phyloP scores from a whole-genome alignment of 2,888 invertebrate genomes.

The Hirtodrosophila alboralis region DNA sequence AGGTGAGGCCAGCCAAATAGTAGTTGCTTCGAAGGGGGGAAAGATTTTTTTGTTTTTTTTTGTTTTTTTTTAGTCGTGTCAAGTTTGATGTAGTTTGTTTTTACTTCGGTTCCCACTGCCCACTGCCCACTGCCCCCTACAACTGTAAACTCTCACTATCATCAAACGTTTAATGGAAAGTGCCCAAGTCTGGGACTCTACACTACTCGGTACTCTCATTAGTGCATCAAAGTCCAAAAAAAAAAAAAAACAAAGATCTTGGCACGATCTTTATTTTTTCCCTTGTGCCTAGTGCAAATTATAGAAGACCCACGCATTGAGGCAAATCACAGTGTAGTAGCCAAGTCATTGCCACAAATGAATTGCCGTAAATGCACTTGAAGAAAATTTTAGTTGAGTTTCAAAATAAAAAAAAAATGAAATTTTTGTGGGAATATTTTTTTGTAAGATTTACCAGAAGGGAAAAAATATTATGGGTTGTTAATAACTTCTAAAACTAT shows the following conservation, averaged over 20 bases:
- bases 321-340: constrained; percentile 25
- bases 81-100: constrained; percentile 74
- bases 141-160: constrained; percentile 38
- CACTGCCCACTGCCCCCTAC: constrained; percentile 1
- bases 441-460: too few species aligned
- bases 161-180: constrained; percentile 63
- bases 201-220: constrained; percentile 56
- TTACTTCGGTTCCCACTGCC: constrained; percentile 19
- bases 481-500: too few species aligned
- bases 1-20: constrained; percentile 19
- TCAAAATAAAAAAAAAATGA: too few species aligned
- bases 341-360: constrained; percentile 72
- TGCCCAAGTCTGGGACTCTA: constrained; percentile 34
- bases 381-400: neutral
- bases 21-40: too few species aligned
- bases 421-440: too few species aligned
- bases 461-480: too few species aligned
- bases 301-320: constrained; percentile 35
- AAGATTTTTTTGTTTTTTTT: too few species aligned
- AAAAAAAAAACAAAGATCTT: too few species aligned
- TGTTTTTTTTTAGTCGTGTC: constrained; percentile 52
- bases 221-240: constrained; percentile 67
- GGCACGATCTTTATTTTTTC: constrained; percentile 36
- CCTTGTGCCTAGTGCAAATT: neutral
- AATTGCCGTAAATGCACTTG: constrained; percentile 19